A percentile compares a stretch with the other conserved stretches of the same genome.
These are phyloP conservation scores for Mythimna albipuncta DNA, from an alignment of 2,888 invertebrate genomes.

Conservation along the genomic window DNA sequence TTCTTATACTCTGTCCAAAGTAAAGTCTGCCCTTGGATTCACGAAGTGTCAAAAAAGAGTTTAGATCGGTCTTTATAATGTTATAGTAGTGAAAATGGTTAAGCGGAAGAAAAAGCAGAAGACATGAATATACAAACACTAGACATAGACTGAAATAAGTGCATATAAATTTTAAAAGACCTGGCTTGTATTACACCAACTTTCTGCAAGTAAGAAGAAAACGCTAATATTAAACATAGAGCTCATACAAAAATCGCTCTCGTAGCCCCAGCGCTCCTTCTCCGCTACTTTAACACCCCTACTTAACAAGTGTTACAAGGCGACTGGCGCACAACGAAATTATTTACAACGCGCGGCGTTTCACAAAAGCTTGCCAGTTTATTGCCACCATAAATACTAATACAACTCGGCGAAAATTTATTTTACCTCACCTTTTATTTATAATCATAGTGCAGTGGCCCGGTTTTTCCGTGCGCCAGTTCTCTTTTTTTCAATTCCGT, in stretches of 20 bases:
- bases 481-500: slow-evolving; percentile 58
- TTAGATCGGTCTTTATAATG: no score
- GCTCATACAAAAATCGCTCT: slow-evolving; percentile 20
- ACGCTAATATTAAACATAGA: neutral
- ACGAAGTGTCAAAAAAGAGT: no score
- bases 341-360: slow-evolving; percentile 88
- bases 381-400: slow-evolving; percentile 89
- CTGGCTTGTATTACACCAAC: neutral
- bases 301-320: slow-evolving; percentile 83
- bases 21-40: no score
- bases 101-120: neutral
- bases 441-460: slow-evolving; percentile 80
- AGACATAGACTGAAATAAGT: neutral
- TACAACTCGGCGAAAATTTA: slow-evolving; percentile 88
- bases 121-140: neutral
- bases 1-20: no score
- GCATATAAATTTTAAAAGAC: neutral
- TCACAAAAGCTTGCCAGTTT: slow-evolving; percentile 87
- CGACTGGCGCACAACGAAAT: slow-evolving; percentile 85
- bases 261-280: slow-evolving; percentile 17
- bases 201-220: neutral
- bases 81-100: neutral
- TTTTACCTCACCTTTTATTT: slow-evolving; percentile 88
- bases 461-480: slow-evolving; percentile 72
- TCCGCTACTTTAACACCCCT: slow-evolving; percentile 69